Percentiles rank a stretch among this genome's conserved stretches.
phyloP scores from a whole-genome alignment of 2,888 invertebrate genomes.

The Sphinx pinastri region DNA sequence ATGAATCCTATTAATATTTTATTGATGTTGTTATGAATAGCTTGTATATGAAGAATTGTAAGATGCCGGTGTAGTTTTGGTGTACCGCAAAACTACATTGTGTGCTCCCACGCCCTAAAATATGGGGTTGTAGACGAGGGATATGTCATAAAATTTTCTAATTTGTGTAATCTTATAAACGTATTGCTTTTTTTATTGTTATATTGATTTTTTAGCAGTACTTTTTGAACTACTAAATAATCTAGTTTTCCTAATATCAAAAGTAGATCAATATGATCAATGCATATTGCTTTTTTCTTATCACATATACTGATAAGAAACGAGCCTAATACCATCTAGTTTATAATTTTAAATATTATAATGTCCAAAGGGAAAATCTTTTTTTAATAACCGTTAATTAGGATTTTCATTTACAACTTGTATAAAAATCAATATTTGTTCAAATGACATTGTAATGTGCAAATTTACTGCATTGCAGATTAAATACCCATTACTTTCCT shows the following conservation, averaged over 20 bases:
- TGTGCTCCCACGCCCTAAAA: background rate
- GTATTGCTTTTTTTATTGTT: background rate
- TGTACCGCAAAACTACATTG: background rate
- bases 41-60: background rate
- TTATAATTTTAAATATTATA: background rate
- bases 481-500: too few relatives aligned
- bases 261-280: background rate
- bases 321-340: background rate
- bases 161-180: background rate
- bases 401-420: too few relatives aligned
- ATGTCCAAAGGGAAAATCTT: constrained; percentile 11
- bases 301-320: constrained; percentile 12
- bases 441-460: too few relatives aligned
- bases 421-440: too few relatives aligned
- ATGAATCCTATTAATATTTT: constrained; percentile 19
- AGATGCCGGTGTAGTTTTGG: background rate
- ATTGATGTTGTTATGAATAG: background rate
- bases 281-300: constrained; percentile 9
- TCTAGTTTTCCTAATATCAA: background rate
- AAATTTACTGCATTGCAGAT: too few relatives aligned
- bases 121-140: background rate
- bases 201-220: too few relatives aligned
- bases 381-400: too few relatives aligned
- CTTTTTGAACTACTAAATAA: background rate
- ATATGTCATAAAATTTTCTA: background rate